Evolutionary conservation across 2,113 vertebrate species (phyloP), one percentile per base, ranked within the genome.

Genomic region (Gallinago paraguaiae): DNA sequence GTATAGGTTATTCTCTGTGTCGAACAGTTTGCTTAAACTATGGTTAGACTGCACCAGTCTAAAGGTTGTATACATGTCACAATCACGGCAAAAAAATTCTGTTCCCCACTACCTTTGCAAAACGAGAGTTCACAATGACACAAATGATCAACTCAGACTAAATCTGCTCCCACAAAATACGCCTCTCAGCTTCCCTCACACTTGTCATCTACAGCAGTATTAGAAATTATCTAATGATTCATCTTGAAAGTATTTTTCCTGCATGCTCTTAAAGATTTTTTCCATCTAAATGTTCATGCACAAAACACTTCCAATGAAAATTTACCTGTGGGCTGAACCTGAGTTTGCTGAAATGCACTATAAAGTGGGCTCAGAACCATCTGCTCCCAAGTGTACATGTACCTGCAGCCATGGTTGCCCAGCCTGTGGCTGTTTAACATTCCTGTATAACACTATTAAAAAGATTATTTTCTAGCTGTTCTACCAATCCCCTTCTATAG

Each of bases 331-430:
- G 22, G 45, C 60, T 95, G 63, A 95, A 86, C 25, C 25, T 13
- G 13, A 86, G 30, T 54, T 59, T 77, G 64, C 19, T 71, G 56
- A 88, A 83, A 92, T 68, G 12, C 37, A 10, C 13, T 46, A 45
- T 8, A 18, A 83, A 80, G 43, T 3, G 4, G 25, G 28, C 50
- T 88, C 41, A 37, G 35, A 88, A 75, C 71, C 16, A 43, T 10
- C 39, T 48, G 39, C 37, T 70, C 27, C 0, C 0, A 13, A 53
- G 22, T 7, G 6, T 12, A 28, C 0, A 0, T 10, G 7, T 51
- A 71, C 43, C 65, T 64, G 63, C 37, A 65, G 48, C 23, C 16
- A 6, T 11, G 19, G 28, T 1, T 81, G 37, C 19, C 48, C 35
- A 70, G 51, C 17, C 46, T 56, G 51, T 27, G 48, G 17, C 37